Conservation (phyloP, 1,140 invertebrate genomes). For the Heterodera schachtii region DNA sequence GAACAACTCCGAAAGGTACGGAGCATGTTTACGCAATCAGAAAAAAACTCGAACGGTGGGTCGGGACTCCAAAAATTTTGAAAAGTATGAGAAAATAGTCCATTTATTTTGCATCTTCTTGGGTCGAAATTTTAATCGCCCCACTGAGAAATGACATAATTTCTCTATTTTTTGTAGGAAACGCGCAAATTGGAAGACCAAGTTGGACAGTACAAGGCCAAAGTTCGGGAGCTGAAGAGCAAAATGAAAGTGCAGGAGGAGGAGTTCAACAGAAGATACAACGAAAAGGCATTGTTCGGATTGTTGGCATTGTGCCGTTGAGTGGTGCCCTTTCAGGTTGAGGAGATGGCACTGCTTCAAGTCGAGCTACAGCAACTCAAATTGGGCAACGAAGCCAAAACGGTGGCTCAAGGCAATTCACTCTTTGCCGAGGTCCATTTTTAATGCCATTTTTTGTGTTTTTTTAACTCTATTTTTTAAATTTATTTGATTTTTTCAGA, state of each 20-base stretch:
- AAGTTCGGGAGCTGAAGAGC: background rate
- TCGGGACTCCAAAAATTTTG: too few relatives aligned
- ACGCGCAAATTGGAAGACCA: background rate
- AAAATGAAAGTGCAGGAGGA: background rate
- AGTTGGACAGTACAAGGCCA: background rate
- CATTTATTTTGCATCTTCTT: background rate
- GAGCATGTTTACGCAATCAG: too few relatives aligned
- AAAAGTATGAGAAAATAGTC: too few relatives aligned
- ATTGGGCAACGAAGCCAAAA: background rate
- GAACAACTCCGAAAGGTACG: background rate
- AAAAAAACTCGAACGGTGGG: too few relatives aligned
- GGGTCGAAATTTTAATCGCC: background rate
- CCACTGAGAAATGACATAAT: background rate
- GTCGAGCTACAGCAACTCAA: background rate
- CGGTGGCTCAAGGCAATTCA: slow-evolving; percentile 32
- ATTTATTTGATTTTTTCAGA: background rate
- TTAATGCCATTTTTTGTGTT: background rate
- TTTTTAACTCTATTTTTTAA: background rate
- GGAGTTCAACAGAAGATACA: background rate
- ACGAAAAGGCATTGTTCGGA: background rate
- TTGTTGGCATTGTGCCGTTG: background rate
- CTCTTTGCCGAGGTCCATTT: slow-evolving; percentile 34
- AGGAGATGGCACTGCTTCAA: background rate
- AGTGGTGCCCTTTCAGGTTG: background rate
- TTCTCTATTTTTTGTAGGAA: background rate